phyloP scores from a whole-genome alignment of 2,113 vertebrate species.

The Myocastor coypus region DNA sequence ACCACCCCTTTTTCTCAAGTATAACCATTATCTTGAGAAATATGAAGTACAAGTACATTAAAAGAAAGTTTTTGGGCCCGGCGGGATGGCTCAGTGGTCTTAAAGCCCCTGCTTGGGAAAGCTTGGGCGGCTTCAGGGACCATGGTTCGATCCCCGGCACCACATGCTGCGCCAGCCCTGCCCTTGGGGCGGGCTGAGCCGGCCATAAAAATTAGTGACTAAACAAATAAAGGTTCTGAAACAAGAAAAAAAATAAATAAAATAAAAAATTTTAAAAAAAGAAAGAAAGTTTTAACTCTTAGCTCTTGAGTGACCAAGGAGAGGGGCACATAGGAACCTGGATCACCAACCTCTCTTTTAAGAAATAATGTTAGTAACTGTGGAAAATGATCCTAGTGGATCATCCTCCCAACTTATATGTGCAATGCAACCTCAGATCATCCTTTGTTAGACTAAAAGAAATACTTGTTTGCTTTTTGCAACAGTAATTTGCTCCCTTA shows the following conservation, averaged over 20 bases:
- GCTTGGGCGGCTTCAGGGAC: too few relatives aligned
- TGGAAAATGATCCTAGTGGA: neutral
- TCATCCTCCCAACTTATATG: neutral
- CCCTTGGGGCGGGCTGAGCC: too few relatives aligned
- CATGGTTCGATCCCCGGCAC: too few relatives aligned
- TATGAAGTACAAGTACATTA: slow-evolving; percentile 29
- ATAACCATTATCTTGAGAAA: neutral
- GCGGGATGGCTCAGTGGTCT: too few relatives aligned
- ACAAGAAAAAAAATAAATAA: too few relatives aligned
- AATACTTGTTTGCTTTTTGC: slow-evolving; percentile 52
- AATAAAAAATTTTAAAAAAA: too few relatives aligned
- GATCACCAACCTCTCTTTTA: neutral
- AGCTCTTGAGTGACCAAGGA: neutral
- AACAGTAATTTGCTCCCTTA: slow-evolving; percentile 29
- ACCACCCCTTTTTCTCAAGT: neutral
- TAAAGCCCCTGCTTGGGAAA: too few relatives aligned
- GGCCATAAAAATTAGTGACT: too few relatives aligned
- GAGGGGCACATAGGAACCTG: neutral
- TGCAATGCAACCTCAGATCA: neutral
- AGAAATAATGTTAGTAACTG: neutral
- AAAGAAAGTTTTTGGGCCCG: slow-evolving; percentile 31
- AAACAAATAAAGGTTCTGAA: too few relatives aligned
- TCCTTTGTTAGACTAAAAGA: slow-evolving; percentile 46
- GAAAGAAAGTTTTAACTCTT: slow-evolving; percentile 37
- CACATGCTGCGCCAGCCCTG: too few relatives aligned